These are phyloP conservation scores for Agapornis canus DNA, from an alignment of 2,797 vertebrate genomes.

Conservation along the genomic window DNA sequence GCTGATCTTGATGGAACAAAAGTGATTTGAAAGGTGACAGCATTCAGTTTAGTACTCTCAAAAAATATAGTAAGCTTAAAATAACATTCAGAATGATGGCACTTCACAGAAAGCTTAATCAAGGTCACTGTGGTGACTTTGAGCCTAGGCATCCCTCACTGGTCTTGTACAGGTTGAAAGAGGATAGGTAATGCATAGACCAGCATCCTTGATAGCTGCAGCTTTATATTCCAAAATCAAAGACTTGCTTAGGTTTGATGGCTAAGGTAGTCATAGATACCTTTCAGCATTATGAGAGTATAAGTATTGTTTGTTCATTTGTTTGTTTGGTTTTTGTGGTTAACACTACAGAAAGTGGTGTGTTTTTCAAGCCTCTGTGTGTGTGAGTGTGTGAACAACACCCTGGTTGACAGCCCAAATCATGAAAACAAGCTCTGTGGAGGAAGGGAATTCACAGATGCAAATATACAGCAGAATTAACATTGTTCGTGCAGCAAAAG, in stretches of 20 bases:
- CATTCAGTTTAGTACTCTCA: background rate
- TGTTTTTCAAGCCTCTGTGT: background rate
- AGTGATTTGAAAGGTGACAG: background rate
- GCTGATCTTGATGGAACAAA: background rate
- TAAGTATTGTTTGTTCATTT: background rate
- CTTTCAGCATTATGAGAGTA: background rate
- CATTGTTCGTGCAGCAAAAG: background rate
- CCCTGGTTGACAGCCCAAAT: background rate
- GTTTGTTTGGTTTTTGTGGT: background rate
- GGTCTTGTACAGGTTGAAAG: background rate
- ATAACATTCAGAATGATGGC: background rate
- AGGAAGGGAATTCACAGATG: background rate
- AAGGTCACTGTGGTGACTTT: background rate
- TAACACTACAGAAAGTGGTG: background rate
- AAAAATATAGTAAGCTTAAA: background rate
- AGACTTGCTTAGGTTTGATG: background rate
- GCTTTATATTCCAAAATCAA: background rate
- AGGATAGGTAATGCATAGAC: background rate
- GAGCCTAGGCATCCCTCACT: background rate
- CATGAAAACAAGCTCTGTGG: background rate
- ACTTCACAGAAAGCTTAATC: background rate
- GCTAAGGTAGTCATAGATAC: background rate
- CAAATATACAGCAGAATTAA: background rate
- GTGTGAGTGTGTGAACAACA: background rate
- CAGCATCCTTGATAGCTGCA: background rate